A percentile compares a stretch with the other conserved stretches of the same genome.
phyloP scores from a whole-genome alignment of 2,113 vertebrate genomes.

The Sclerurus mexicanus region DNA sequence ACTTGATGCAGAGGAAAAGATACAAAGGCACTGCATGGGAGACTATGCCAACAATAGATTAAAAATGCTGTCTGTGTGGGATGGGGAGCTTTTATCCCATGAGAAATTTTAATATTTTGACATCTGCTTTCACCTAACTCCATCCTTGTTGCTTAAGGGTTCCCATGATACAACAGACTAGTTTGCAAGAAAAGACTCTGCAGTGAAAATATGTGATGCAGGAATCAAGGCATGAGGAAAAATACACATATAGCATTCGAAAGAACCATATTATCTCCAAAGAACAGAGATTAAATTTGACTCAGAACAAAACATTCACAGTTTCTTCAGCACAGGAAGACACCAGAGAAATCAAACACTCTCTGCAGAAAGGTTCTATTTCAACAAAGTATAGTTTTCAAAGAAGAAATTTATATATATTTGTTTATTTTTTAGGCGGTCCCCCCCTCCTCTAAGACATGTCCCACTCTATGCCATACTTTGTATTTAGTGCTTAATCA shows the following conservation, averaged over 20 bases:
- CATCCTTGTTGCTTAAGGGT: neutral
- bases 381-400: neutral
- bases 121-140: neutral
- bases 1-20: neutral
- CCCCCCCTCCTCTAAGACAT: neutral
- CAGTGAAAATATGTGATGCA: neutral
- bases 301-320: neutral
- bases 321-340: neutral
- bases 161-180: neutral
- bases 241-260: neutral
- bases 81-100: neutral
- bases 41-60: neutral
- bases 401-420: neutral
- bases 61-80: neutral
- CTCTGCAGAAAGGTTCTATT: neutral
- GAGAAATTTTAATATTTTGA: neutral
- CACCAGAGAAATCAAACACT: neutral
- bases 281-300: neutral
- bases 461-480: neutral
- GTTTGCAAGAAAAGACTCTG: neutral
- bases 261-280: neutral
- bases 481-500: neutral
- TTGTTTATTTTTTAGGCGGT: neutral
- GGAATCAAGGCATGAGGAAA: neutral
- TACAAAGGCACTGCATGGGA: neutral